Conservation (phyloP, 2,888 invertebrate species). For the Leucoptera coffeella region DNA sequence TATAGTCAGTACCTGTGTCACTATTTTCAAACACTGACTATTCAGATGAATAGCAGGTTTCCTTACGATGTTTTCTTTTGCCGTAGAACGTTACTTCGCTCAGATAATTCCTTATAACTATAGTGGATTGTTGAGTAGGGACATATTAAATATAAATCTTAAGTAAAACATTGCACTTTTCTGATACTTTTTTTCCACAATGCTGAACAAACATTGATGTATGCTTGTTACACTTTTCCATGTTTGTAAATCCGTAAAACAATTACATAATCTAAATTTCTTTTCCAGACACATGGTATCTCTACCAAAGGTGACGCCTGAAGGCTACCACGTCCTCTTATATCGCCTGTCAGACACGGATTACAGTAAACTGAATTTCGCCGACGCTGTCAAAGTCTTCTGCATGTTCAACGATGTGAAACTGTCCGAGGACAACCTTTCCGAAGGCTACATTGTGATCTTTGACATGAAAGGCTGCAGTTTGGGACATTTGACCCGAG, state of each 20-base stretch:
- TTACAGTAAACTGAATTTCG: constrained; percentile 58
- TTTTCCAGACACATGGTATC: constrained; percentile 52
- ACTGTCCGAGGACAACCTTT: constrained; percentile 31
- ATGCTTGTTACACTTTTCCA: background rate
- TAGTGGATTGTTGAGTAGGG: too few species aligned
- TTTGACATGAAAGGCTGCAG: constrained; percentile 64
- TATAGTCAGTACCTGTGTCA: too few species aligned
- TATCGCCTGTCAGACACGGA: constrained; percentile 56
- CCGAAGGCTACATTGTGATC: constrained; percentile 56
- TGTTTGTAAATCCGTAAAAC: too few species aligned
- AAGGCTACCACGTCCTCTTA: constrained; percentile 57
- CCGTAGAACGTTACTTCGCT: too few species aligned
- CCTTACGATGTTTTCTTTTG: too few species aligned
- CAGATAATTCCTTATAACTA: too few species aligned
- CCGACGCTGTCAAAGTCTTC: constrained; percentile 56
- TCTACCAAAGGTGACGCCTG: constrained; percentile 53
- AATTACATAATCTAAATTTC: background rate
- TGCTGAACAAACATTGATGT: too few species aligned
- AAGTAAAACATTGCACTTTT: too few species aligned
- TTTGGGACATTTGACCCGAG: constrained; percentile 59
- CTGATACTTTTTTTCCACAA: too few species aligned
- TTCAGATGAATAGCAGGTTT: too few species aligned
- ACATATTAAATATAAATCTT: too few species aligned
- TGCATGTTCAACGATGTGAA: constrained; percentile 64
- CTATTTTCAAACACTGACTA: too few species aligned